These are phyloP conservation scores for Drosophila aff. DNA, from an alignment of 1,140 invertebrate genomes.

Conservation along the genomic window DNA sequence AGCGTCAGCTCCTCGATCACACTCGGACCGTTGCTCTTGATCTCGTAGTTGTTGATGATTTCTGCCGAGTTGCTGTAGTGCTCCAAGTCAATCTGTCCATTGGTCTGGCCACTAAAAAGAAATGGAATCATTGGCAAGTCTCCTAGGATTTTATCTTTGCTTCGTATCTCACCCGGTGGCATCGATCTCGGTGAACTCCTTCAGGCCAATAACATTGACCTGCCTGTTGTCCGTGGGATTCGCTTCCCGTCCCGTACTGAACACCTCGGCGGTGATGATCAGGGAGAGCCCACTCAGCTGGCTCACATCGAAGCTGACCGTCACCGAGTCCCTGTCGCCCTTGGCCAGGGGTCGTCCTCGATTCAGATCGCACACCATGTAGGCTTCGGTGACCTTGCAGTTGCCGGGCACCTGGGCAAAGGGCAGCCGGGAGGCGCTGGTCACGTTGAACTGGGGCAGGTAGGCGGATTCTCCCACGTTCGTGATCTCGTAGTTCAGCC, in stretches of 20 bases:
- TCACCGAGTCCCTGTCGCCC: slow-evolving; percentile 64
- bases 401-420: slow-evolving; percentile 84
- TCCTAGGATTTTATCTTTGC: too few species aligned
- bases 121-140: too few species aligned
- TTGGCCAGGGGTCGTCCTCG: slow-evolving; percentile 65
- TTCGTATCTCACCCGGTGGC: slow-evolving; percentile 82
- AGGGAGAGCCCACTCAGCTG: slow-evolving; percentile 61
- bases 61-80: slow-evolving; percentile 64
- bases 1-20: slow-evolving; percentile 70
- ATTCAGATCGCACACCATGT: slow-evolving; percentile 80
- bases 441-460: slow-evolving; percentile 82
- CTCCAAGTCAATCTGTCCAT: slow-evolving; percentile 68
- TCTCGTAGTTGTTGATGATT: slow-evolving; percentile 76
- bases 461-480: slow-evolving; percentile 86
- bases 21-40: slow-evolving; percentile 81
- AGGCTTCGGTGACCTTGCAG: slow-evolving; percentile 70
- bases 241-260: slow-evolving; percentile 84
- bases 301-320: slow-evolving; percentile 84
- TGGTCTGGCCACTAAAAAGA: slow-evolving; percentile 61
- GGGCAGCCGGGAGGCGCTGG: slow-evolving; percentile 73
- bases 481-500: slow-evolving; percentile 75
- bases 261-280: slow-evolving; percentile 76
- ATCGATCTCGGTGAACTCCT: slow-evolving; percentile 84
- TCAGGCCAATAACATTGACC: slow-evolving; percentile 78
- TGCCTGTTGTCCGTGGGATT: slow-evolving; percentile 74